Conservation (phyloP, 1,140 invertebrate species). For the Metaphire vulgaris region DNA sequence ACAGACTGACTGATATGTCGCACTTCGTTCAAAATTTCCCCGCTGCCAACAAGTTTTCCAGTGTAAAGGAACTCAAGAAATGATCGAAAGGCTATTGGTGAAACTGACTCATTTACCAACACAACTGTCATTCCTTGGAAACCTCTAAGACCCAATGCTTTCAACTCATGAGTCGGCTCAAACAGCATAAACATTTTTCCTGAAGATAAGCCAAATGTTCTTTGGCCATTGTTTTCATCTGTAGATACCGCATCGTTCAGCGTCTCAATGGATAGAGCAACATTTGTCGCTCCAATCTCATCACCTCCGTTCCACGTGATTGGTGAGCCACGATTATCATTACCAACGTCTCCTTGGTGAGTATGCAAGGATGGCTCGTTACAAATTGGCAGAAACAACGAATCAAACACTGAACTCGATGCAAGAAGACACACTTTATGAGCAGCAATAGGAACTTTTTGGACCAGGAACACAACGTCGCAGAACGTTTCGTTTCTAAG, state of each 20-base stretch:
- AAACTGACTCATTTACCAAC: neutral
- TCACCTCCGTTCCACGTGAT: neutral
- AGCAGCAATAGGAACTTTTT: constrained; percentile 67
- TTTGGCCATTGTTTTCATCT: no score
- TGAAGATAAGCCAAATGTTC: neutral
- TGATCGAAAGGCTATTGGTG: neutral
- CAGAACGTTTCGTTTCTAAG: constrained; percentile 69
- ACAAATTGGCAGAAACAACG: constrained; percentile 58
- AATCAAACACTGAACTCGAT: constrained; percentile 70
- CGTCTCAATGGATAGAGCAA: neutral
- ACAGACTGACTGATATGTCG: neutral
- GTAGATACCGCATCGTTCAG: neutral
- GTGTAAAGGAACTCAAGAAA: neutral
- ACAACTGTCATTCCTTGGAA: neutral
- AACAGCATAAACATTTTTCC: neutral
- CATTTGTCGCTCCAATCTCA: neutral
- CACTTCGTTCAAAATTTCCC: neutral
- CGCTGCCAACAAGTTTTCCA: neutral
- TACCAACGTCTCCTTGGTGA: constrained; percentile 64
- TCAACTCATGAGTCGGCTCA: neutral
- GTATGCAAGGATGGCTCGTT: constrained; percentile 52
- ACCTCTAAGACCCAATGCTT: neutral
- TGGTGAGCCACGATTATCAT: neutral
- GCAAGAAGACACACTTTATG: constrained; percentile 73
- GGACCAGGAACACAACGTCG: constrained; percentile 69